Percentiles rank a stretch among this genome's conserved stretches.
phyloP scores from a whole-genome alignment of 2,113 vertebrate genomes.

The Malurus melanocephalus region DNA sequence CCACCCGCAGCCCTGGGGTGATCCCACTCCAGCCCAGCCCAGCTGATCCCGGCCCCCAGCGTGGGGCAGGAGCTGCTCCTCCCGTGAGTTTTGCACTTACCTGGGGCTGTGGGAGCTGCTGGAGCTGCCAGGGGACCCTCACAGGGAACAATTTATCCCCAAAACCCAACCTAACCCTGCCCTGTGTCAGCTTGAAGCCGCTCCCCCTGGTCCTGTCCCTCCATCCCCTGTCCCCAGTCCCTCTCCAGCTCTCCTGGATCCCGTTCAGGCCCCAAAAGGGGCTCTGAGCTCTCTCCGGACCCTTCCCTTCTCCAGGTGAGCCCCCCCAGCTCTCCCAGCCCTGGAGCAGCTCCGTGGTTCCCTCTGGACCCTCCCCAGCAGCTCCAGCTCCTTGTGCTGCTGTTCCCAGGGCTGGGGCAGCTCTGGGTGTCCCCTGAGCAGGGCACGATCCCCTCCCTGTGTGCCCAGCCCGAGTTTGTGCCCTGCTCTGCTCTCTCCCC shows the following conservation, averaged over 20 bases:
- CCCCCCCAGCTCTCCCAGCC: background rate
- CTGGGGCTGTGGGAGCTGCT: background rate
- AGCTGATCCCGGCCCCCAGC: background rate
- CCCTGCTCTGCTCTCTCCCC: accelerated
- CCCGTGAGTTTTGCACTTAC: background rate
- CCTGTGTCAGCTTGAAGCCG: background rate
- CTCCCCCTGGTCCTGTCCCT: background rate
- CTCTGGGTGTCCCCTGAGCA: background rate
- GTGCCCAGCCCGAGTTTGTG: background rate
- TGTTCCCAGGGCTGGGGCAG: background rate
- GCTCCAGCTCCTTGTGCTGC: background rate
- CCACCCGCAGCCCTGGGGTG: background rate
- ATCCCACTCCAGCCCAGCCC: background rate
- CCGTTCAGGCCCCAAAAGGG: background rate
- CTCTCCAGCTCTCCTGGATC: background rate
- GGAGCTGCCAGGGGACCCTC: background rate
- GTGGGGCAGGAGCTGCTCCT: background rate
- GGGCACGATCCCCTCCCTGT: background rate
- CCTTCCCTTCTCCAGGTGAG: background rate
- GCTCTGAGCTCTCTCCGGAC: background rate
- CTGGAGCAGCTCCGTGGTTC: background rate
- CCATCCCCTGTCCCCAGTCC: background rate
- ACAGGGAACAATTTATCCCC: background rate
- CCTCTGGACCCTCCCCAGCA: background rate
- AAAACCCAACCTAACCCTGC: background rate